These are phyloP conservation scores for Drosophila mercatorum DNA, from an alignment of 2,888 invertebrate species.

Conservation along the genomic window DNA sequence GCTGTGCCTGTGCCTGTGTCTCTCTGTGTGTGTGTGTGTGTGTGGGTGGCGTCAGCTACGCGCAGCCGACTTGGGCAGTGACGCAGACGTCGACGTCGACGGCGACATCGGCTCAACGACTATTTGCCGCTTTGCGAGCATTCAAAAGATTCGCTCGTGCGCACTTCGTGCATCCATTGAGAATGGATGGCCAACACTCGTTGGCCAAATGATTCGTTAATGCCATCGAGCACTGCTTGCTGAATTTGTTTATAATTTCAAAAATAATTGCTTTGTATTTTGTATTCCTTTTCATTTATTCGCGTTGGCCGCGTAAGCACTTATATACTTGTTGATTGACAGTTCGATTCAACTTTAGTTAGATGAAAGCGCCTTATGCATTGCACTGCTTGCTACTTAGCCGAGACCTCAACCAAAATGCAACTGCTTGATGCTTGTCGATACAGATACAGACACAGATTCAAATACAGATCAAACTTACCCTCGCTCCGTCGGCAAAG, in stretches of 20 bases:
- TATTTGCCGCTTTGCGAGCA: conserved; percentile 9
- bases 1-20: background rate
- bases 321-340: background rate
- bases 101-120: conserved; percentile 14
- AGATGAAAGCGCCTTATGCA: background rate
- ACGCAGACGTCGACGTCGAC: conserved; percentile 25
- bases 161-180: conserved; percentile 17
- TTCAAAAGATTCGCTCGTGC: conserved; percentile 38
- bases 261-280: background rate
- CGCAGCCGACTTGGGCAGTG: conserved; percentile 21
- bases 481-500: too few species aligned
- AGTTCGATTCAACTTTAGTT: background rate
- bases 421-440: too few species aligned
- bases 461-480: too few species aligned
- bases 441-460: too few species aligned
- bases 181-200: conserved; percentile 12
- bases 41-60: conserved; percentile 38
- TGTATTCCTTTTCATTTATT: background rate
- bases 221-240: conserved; percentile 19
- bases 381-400: conserved; percentile 6
- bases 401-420: background rate
- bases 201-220: background rate
- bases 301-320: background rate
- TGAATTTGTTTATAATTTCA: background rate
- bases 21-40: conserved; percentile 24